Evolutionary conservation across 2,113 vertebrate species (phyloP), one percentile per base, ranked within the genome.

Genomic region (Sylvia atricapilla): DNA sequence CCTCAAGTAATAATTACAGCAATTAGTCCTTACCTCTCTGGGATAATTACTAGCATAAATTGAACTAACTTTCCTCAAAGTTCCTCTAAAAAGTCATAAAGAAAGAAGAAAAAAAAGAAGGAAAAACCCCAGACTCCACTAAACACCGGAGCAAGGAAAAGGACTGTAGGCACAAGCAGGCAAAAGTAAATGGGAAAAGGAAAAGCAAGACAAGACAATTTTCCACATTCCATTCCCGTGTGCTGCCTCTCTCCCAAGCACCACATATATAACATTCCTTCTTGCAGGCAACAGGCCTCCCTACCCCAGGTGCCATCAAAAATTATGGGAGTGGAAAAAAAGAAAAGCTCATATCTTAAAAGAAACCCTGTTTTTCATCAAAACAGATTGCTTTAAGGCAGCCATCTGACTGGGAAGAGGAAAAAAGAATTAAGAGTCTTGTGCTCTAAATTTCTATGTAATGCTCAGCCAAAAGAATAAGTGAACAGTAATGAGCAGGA

Each of bases 281-380:
- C 90, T 90, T 93, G 55, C 72, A 94, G 81, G 82, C 66, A 96
- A 66, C 62, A 84, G 82, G 50, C 91, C 82, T 94, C 82, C 82
- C 90, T 87, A 77, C 63, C 25, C 84, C 90, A 96, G 87, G 93
- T 97, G 91, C 89, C 85, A 93, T 95, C 87, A 91, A 93, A 95
- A 94, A 94, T 91, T 94, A 93, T 67, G 55, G 50, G 72, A 90
- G 28, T 44, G n/a, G 25, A 90, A 89, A 91, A 86, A 89, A 89
- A 68, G 43, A 80, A 72, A 91, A 70, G 39, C 33, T 87, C 19
- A 2, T 82, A 55, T 90, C 82, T 91, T 91, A 70, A 90, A 94
- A 94, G 62, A 19, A 88, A 74, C 31, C 39, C 87, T 94, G 82
- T 66, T 95, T 94, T 93, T 95, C 72, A 74, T 95, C 95, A 95